phyloP scores from a whole-genome alignment of 2,888 invertebrate species.

The Rotaria magnacalcarata region DNA sequence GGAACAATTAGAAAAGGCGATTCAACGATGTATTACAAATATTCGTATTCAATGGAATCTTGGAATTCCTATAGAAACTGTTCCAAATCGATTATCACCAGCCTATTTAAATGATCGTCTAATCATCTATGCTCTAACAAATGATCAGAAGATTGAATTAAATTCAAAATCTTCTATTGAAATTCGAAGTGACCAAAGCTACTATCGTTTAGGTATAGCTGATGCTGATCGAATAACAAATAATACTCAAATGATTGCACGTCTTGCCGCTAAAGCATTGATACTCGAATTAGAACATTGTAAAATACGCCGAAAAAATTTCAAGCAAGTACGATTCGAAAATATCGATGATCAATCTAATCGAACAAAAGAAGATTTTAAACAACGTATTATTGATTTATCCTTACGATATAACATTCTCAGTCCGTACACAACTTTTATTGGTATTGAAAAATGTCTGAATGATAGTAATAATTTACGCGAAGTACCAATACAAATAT shows the following conservation, averaged over 20 bases:
- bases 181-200: neutral
- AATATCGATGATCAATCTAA: neutral
- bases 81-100: neutral
- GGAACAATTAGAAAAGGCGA: neutral
- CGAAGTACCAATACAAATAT: neutral
- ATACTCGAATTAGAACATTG: neutral
- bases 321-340: neutral
- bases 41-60: constrained; percentile 25
- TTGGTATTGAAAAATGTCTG: neutral
- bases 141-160: neutral
- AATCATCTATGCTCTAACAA: neutral
- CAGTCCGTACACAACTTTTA: neutral
- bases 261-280: neutral
- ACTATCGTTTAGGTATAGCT: neutral
- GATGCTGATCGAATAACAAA: neutral
- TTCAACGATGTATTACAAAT: neutral
- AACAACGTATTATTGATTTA: constrained; percentile 19
- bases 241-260: neutral
- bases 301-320: neutral
- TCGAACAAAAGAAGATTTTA: neutral
- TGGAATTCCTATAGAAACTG: neutral
- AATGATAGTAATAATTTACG: neutral
- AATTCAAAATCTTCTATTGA: neutral
- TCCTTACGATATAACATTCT: constrained; percentile 3
- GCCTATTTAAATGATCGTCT: neutral